Base-by-base conservation (phyloP, 23 tunicate genomes). In the Styela plicata region DNA sequence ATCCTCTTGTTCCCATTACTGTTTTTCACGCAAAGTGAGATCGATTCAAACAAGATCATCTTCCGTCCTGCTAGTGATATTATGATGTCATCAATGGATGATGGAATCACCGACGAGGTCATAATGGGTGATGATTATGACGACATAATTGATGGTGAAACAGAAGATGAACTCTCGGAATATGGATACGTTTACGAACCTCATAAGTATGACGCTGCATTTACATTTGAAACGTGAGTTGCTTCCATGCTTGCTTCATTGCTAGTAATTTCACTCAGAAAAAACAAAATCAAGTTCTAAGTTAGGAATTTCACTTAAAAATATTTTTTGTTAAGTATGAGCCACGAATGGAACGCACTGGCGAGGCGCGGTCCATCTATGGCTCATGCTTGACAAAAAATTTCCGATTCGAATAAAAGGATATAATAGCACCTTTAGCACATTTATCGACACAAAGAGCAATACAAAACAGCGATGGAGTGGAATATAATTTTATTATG, bases 1-100 rank as follows among this genome's bases (percentile, higher is more conserved):
- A 78, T 22, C 98, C 93, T 1, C 69, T 74, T 82, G 89, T 93
- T 36, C 98, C 98, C 21, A 88, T 88, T 70, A 76, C 89, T 23
- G 87, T 93, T 16, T n/a, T 93, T 93, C 87, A 88, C 92, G 1
- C 98, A 93, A 80, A 80, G 94, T 24, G 98, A 93, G 61, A 76
- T 93, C 33, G 92, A 93, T 52, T 79, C 98, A 24, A 88, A 93
- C 89, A 93, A 93, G 79, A 93, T 93, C 69, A 78, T 93, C 28
- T 93, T 89, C 85, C 92, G 98, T 0, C 98, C 98, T 75, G 89
- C 89, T 2, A 52, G 34, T 32, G 77, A 30, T 16, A 71, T n/a
- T 29, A 71, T 71, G 77, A 66, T 66, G 71, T 66, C 71, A 28
- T 66, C 31, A 66, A 66, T 66, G 70, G 31, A 7, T 66, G 70